Base-by-base conservation (phyloP, 2,888 invertebrate genomes). In the Pasiphila rectangulata region DNA sequence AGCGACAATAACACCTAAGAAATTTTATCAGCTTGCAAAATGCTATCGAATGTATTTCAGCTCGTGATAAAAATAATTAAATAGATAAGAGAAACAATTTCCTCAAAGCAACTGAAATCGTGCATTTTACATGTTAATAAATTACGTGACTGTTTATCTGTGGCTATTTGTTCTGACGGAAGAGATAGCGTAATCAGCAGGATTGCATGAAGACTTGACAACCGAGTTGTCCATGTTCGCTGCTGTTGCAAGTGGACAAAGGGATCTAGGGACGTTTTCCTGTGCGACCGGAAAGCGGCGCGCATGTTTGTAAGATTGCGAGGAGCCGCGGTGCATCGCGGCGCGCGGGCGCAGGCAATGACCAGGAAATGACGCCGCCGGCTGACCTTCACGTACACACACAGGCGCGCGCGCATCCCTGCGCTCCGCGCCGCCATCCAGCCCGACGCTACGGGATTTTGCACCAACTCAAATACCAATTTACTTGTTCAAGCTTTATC, bases 341-440 rank as follows among this genome's bases (percentile, higher is more conserved):
- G 51, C 51, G 70, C 74, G 77, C 78, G 68, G 71, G 76, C 72
- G 74, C 83, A 79, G 84, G 71, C 86, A 85, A 83, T 86, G 86
- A 86, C 86, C 86, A 87, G 86, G 86, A 87, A 86, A 86, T 85
- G 85, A 84, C 84, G 86, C 85, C 84, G 85, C 80, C 85, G 69
- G 72, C 65, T 86, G 86, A 85, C 86, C 86, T 87, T 87, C 86
- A 62, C 57, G 67, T 61, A 65, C 60, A 60, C 57, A 61, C 71
- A 64, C 64, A 61, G 62, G 42, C 60, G 52, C 56, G 35, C 52
- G 51, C 65, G 64, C 71, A 67, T 61, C 70, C 70, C 70, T 57
- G 61, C 57, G 53, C 64, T 64, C 66, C 66, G n/a, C 62, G 36
- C 36, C 13, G n/a, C 20, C 5, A 20, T 29, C 23, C 32, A 10